Base-by-base conservation (phyloP, 2,888 invertebrate genomes). In the Epirrhoe tristata region DNA sequence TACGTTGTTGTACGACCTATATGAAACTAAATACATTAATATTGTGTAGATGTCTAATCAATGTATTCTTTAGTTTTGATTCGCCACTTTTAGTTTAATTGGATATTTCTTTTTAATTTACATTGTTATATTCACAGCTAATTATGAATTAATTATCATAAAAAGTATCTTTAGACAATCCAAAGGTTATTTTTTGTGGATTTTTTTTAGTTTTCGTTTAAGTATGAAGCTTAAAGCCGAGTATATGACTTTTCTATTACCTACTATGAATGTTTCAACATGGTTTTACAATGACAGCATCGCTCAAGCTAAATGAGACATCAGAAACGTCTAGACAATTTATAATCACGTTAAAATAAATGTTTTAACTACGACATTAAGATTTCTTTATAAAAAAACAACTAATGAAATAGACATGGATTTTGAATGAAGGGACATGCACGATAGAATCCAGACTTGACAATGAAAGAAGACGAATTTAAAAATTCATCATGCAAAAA, bases 1-100 rank as follows among this genome's bases (percentile, higher is more conserved):
- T 91, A 69, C 87, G 90, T 71, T 93, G 92, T 70, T 93, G 93
- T 69, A 93, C 93, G 80, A 93, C 92, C 93, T 93, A 84, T 53
- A 78, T 60, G 58, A 2, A 17, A 66, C 31, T 7, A 50, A 64
- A 8, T 6, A 14, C 17, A 14, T 70, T 61, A 56, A 5, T 0
- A 34, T 34, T 32, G 32, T 12, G 10, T 39, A 46, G 3, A 34
- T 59, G 5, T 12, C 16, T 50, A 10, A 10, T 8, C 24, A 14
- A n/a, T 32, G 5, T 8, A 53, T 53, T 10, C 34, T 4, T 36
- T 34, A 36, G 4, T 7, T 12, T 43, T 5, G 34, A 7, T 17
- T 10, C 39, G 17, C 16, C 43, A 12, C 17, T 55, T 16, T 56
- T 16, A 6, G n/a, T 16, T 48, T 0, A 48, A 48, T 36, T 8